These are phyloP conservation scores for Bubo bubo DNA, from an alignment of 2,113 vertebrate species.

Conservation along the genomic window DNA sequence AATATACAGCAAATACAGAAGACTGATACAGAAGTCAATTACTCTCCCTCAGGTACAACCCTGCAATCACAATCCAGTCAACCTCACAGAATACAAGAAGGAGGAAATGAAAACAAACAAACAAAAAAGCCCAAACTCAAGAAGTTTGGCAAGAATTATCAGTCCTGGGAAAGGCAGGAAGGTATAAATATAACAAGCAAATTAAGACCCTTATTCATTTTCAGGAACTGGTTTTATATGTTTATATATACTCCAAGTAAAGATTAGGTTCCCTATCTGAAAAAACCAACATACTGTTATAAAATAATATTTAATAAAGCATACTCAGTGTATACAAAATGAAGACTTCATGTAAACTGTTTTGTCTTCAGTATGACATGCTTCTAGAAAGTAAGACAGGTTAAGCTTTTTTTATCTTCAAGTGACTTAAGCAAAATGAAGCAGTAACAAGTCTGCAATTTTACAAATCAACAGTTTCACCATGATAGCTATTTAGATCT, in stretches of 20 bases:
- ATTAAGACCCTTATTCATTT: neutral
- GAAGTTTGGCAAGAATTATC: neutral
- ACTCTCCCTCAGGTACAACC: neutral
- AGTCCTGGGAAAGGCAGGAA: neutral
- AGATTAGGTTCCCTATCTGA: neutral
- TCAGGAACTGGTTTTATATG: neutral
- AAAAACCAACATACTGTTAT: neutral
- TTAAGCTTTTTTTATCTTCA: neutral
- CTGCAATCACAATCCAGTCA: neutral
- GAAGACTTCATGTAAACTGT: neutral
- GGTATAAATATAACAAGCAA: neutral
- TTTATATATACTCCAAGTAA: neutral
- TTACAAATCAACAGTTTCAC: neutral
- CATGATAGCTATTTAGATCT: neutral
- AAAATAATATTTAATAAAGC: neutral
- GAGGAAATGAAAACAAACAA: neutral
- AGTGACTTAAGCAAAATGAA: neutral
- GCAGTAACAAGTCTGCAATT: neutral
- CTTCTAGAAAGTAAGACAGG: neutral
- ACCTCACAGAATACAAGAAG: neutral
- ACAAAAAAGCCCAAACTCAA: neutral
- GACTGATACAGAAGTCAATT: neutral
- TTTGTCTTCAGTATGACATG: neutral
- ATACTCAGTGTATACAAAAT: neutral
- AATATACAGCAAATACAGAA: neutral